Conservation (phyloP, 2,113 vertebrate genomes). For the Apaloderma vittatum region DNA sequence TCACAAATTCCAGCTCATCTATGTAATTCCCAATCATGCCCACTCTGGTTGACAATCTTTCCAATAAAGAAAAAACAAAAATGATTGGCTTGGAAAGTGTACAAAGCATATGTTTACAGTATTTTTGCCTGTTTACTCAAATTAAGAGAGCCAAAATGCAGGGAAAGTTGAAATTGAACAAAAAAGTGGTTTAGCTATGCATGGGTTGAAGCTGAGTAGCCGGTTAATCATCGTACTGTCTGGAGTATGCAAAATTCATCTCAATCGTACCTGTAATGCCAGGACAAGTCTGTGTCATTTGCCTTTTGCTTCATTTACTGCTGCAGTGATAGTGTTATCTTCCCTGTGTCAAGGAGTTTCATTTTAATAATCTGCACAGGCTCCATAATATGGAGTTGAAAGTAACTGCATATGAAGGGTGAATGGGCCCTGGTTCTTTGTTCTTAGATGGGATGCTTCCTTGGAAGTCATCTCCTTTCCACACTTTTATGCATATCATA, state of each 20-base stretch:
- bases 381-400: neutral
- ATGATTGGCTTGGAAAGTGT: neutral
- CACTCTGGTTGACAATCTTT: neutral
- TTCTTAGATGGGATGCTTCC: neutral
- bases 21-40: neutral
- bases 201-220: neutral
- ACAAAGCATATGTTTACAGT: neutral
- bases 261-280: neutral
- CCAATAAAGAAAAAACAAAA: neutral
- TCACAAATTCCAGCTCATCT: neutral
- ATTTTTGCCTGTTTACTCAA: neutral
- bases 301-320: neutral
- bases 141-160: neutral
- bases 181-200: neutral
- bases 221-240: neutral
- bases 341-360: neutral
- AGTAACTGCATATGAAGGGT: rapidly evolving
- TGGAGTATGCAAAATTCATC: neutral
- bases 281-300: neutral
- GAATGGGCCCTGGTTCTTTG: neutral
- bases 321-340: neutral
- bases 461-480: neutral
- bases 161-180: neutral
- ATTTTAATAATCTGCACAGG: neutral
- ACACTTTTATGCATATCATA: neutral